Percentiles rank a stretch among this genome's conserved stretches.
phyloP scores from a whole-genome alignment of 2,113 vertebrate genomes.

The Platysternon megacephalum region DNA sequence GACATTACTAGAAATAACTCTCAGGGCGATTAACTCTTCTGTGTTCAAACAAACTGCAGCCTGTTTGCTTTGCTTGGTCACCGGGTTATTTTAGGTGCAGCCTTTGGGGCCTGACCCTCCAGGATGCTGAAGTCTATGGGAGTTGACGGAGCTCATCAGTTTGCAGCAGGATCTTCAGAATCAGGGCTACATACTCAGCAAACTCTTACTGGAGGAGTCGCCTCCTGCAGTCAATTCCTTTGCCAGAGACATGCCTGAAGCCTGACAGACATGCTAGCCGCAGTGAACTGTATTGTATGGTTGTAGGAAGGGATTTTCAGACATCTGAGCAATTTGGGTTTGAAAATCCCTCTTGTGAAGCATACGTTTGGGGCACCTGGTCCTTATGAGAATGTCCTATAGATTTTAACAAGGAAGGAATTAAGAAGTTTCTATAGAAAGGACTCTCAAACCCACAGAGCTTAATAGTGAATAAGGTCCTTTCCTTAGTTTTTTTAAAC shows the following conservation, averaged over 20 bases:
- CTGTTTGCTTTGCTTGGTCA: neutral
- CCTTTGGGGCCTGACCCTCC: neutral
- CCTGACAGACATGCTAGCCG: neutral
- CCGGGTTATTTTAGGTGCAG: neutral
- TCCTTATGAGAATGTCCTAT: neutral
- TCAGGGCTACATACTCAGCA: neutral
- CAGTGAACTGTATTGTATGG: neutral
- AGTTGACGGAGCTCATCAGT: neutral
- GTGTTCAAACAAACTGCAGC: neutral
- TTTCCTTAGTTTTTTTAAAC: neutral
- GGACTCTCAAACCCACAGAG: neutral
- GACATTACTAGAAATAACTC: neutral
- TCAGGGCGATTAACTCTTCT: constrained; percentile 46
- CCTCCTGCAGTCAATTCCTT: neutral
- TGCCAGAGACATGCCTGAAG: neutral
- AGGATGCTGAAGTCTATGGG: neutral
- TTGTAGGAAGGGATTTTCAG: neutral
- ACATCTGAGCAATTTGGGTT: neutral
- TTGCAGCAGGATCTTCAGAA: neutral
- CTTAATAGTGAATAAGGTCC: neutral
- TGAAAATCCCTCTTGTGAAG: too few relatives aligned
- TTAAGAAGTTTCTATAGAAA: neutral
- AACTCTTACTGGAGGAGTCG: neutral
- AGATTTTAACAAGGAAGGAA: neutral
- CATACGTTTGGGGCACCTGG: neutral